These are phyloP conservation scores for Ahaetulla prasina DNA, from an alignment of 2,113 vertebrate genomes.

Conservation along the genomic window DNA sequence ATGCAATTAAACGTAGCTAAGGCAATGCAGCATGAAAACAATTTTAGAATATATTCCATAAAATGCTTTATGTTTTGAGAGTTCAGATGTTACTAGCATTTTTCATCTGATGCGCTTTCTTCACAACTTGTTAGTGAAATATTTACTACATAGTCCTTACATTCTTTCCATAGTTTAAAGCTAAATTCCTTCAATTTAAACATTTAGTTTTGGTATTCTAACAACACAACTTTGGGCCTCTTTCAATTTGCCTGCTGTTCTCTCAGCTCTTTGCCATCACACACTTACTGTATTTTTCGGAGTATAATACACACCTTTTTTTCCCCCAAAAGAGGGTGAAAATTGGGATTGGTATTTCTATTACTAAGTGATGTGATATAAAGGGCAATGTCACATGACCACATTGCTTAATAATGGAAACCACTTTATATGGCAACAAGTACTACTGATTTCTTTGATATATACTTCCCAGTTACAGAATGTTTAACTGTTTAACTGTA, in stretches of 20 bases:
- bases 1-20: too few relatives aligned
- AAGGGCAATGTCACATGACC: too few relatives aligned
- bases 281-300: too few relatives aligned
- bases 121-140: conserved; percentile 8
- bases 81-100: conserved; percentile 8
- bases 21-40: background rate
- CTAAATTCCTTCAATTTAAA: background rate
- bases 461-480: background rate
- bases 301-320: too few relatives aligned
- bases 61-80: background rate
- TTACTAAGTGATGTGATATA: too few relatives aligned
- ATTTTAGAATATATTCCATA: background rate
- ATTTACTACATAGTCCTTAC: background rate
- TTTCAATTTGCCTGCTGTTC: background rate
- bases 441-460: background rate
- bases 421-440: background rate
- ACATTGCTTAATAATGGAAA: background rate
- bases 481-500: background rate
- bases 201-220: background rate
- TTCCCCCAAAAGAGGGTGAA: too few relatives aligned
- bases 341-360: too few relatives aligned
- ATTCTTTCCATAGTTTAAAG: conserved; percentile 5
- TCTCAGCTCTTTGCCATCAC: background rate
- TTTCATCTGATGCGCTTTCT: conserved; percentile 15
- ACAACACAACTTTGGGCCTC: background rate